These are phyloP conservation scores for Okamejei kenojei DNA, from an alignment of 2,797 vertebrate species.

Conservation along the genomic window DNA sequence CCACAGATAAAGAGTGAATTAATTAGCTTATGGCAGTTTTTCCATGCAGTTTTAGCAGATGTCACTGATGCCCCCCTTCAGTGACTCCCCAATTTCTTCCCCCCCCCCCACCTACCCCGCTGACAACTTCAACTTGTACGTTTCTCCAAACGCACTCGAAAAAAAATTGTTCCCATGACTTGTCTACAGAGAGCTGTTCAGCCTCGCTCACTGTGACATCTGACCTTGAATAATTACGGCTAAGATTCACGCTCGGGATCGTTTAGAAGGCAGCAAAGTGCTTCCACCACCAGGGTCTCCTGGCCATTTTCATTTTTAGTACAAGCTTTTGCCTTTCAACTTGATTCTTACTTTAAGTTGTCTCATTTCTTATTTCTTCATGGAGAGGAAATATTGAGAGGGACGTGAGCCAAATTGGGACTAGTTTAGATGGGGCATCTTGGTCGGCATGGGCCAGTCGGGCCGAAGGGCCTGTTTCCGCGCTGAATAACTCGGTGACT, in stretches of 20 bases:
- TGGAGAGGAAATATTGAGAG: no score
- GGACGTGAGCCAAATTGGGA: no score
- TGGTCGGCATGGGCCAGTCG: no score
- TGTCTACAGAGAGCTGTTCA: background rate
- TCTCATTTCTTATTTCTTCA: background rate
- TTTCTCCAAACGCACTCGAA: background rate
- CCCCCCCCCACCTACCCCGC: no score
- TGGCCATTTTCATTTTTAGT: background rate
- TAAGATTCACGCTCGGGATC: background rate
- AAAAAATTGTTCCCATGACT: background rate
- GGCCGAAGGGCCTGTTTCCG: no score
- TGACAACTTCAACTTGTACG: background rate
- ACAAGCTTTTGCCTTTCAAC: background rate
- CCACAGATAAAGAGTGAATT: slow-evolving; percentile 30
- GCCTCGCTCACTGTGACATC: background rate
- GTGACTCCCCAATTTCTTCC: background rate
- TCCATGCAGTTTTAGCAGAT: no score
- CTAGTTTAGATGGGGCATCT: no score
- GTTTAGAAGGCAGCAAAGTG: background rate
- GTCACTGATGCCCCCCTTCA: background rate
- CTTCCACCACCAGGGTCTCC: background rate
- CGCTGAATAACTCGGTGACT: background rate
- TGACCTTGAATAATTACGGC: background rate
- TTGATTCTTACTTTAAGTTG: background rate
- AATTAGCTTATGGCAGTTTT: background rate